These are phyloP conservation scores for Plectropomus leopardus DNA, from an alignment of 2,113 vertebrate genomes.

Conservation along the genomic window DNA sequence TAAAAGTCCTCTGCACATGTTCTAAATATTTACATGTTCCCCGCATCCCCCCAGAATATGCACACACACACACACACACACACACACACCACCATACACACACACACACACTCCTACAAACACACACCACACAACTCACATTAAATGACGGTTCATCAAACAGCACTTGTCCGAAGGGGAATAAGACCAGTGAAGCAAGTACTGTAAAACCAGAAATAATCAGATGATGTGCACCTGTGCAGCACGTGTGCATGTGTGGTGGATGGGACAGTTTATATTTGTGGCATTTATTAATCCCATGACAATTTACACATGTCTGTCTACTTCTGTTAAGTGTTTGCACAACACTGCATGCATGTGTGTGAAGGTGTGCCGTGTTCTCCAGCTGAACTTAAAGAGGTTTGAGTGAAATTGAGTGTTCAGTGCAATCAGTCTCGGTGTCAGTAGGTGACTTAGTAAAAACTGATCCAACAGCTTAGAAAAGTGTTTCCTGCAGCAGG, in stretches of 20 bases:
- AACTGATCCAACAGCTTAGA: slow-evolving; percentile 18
- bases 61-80: not conserved
- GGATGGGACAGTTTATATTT: not conserved
- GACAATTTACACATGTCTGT: not conserved
- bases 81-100: not conserved
- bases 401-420: not conserved
- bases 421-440: not conserved
- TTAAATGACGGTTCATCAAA: slow-evolving; percentile 4
- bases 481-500: slow-evolving; percentile 22
- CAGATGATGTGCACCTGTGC: not conserved
- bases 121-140: not conserved
- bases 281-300: not conserved
- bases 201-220: slow-evolving; percentile 16
- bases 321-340: not conserved
- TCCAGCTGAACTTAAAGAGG: not conserved
- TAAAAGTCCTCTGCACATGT: no score
- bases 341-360: not conserved
- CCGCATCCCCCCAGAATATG: no score
- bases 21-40: no score
- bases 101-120: not conserved
- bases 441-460: slow-evolving; percentile 21
- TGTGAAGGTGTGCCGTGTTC: not conserved
- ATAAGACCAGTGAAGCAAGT: slow-evolving; percentile 2
- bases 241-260: not conserved
- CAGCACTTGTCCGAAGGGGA: not conserved